phyloP scores from a whole-genome alignment of 2,113 vertebrate species.

The Oncorhynchus mykiss region DNA sequence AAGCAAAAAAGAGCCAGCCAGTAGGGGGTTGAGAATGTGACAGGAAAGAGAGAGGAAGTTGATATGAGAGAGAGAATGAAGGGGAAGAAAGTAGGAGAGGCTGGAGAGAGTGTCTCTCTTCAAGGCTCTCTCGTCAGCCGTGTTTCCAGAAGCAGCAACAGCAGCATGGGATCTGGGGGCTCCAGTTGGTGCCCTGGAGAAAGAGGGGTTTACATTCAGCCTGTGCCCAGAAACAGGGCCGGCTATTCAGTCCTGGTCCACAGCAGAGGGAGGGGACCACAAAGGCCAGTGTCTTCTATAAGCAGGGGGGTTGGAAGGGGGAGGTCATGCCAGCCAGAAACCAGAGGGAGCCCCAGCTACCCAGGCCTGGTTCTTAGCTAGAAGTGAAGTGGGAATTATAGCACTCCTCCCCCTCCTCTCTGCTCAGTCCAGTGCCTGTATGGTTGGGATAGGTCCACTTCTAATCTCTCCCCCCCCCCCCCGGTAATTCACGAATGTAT shows the following conservation, averaged over 20 bases:
- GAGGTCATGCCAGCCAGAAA: constrained; percentile 22
- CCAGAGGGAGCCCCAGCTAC: constrained; percentile 7
- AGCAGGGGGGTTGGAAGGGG: constrained; percentile 4
- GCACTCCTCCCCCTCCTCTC: neutral
- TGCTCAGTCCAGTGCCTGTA: neutral
- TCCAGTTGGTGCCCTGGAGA: constrained; percentile 10
- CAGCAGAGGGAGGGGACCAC: constrained; percentile 24
- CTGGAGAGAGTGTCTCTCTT: neutral
- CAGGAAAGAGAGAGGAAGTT: neutral
- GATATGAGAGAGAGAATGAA: neutral
- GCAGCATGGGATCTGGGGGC: neutral
- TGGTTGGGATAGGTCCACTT: neutral
- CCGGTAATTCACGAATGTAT: neutral
- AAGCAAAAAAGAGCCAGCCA: neutral
- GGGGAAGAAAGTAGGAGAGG: neutral
- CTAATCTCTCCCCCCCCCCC: neutral
- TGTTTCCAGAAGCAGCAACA: neutral
- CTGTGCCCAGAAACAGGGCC: constrained; percentile 34
- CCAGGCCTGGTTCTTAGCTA: constrained; percentile 17
- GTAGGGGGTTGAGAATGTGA: neutral
- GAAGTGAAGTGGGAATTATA: constrained; percentile 35
- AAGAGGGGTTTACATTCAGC: constrained; percentile 21
- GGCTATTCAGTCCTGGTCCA: constrained; percentile 34
- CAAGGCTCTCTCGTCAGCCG: neutral
- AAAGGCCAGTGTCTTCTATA: constrained; percentile 38